These are phyloP conservation scores for Thymelicus sylvestris DNA, from an alignment of 2,888 invertebrate species.

Conservation along the genomic window DNA sequence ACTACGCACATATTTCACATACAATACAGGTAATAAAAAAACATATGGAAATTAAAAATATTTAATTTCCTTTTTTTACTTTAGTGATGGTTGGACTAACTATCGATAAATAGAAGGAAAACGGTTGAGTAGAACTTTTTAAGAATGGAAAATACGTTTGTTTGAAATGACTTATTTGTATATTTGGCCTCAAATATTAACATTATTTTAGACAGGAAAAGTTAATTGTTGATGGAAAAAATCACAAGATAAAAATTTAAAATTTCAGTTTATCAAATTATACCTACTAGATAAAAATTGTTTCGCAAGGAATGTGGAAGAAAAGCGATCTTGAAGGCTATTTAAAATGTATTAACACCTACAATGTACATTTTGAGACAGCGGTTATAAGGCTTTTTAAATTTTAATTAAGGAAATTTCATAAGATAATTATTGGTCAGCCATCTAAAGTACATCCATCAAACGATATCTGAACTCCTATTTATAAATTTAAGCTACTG, in stretches of 20 bases:
- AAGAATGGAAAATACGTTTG: conserved; percentile 5
- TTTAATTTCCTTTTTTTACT: background rate
- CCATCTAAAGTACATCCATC: conserved; percentile 20
- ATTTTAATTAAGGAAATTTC: conserved; percentile 21
- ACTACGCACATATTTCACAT: background rate
- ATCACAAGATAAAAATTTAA: background rate
- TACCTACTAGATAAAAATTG: conserved; percentile 13
- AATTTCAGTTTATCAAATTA: background rate
- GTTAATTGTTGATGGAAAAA: background rate
- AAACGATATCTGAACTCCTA: background rate
- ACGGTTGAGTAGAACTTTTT: background rate
- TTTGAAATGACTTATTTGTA: conserved; percentile 14
- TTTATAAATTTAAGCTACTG: conserved; percentile 19
- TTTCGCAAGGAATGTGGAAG: conserved; percentile 3
- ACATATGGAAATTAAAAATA: background rate
- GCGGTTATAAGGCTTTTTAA: conserved; percentile 20
- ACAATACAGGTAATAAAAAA: background rate
- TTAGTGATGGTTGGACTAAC: conserved; percentile 6
- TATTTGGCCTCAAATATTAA: conserved; percentile 39
- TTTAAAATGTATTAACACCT: background rate
- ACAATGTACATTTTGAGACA: conserved; percentile 11
- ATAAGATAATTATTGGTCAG: conserved; percentile 34
- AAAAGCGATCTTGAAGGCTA: conserved; percentile 2
- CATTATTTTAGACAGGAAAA: conserved; percentile 15
- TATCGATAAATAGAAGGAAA: conserved; percentile 1